Percentiles rank a stretch among this genome's conserved stretches.
Evolutionary conservation across 2,888 invertebrate species (phyloP).

Genomic region (Amiota communis): DNA sequence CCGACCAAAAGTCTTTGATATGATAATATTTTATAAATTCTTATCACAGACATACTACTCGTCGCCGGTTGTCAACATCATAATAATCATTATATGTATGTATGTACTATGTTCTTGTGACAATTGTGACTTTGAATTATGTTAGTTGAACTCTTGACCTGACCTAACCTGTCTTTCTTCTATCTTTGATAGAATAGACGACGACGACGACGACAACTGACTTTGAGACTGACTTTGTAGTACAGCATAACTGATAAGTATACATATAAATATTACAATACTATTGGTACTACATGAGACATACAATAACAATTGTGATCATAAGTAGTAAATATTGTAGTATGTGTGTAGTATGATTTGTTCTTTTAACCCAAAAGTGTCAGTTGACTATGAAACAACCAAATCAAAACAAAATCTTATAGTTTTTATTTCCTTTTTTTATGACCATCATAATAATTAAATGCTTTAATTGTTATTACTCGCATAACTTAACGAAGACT

Average conservation of each 20-base stretch:
- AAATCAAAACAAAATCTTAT: too few species aligned
- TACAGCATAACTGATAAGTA: neutral
- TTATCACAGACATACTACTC: too few species aligned
- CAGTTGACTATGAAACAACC: neutral
- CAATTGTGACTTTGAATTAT: constrained; percentile 18
- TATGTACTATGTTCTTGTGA: neutral
- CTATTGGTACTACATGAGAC: too few species aligned
- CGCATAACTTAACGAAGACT: neutral
- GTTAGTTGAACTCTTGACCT: constrained; percentile 17
- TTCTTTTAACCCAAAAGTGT: neutral
- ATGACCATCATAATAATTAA: constrained; percentile 28
- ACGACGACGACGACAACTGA: neutral
- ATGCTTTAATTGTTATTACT: constrained; percentile 26
- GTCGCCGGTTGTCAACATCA: neutral
- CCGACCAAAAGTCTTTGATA: too few species aligned
- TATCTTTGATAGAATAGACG: neutral
- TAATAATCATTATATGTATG: neutral
- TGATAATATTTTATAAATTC: too few species aligned
- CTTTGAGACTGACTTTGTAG: neutral
- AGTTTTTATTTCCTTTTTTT: neutral
- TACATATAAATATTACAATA: neutral
- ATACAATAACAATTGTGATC: too few species aligned
- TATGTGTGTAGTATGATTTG: constrained; percentile 13
- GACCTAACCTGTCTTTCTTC: neutral
- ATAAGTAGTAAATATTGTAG: too few species aligned